These are phyloP conservation scores for Acanthacorydalis orientalis DNA, from an alignment of 2,888 invertebrate species.

Conservation along the genomic window DNA sequence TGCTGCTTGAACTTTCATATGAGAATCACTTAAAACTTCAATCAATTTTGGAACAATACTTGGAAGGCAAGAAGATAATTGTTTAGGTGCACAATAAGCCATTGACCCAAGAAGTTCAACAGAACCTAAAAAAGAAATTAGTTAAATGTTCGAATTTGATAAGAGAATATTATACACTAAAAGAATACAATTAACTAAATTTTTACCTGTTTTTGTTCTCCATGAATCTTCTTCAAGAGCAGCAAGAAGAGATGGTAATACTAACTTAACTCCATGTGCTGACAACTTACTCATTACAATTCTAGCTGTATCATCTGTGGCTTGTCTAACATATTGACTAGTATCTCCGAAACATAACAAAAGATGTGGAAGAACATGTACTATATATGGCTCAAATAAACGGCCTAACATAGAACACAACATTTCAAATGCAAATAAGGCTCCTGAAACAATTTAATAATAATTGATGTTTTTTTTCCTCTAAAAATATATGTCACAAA, in stretches of 20 bases:
- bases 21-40: conserved; percentile 93
- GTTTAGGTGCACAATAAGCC: conserved; percentile 98
- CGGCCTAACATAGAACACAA: conserved; percentile 87
- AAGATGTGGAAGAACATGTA: conserved; percentile 89
- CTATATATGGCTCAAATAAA: conserved; percentile 96
- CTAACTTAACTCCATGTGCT: conserved; percentile 94
- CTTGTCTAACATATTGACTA: conserved; percentile 87
- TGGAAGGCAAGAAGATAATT: conserved; percentile 92
- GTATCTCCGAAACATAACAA: conserved; percentile 91
- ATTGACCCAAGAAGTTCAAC: conserved; percentile 93
- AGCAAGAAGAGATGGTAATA: conserved; percentile 80
- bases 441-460: conserved; percentile 36
- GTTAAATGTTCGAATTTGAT: conserved; percentile 1
- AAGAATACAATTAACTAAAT: conserved; percentile 1
- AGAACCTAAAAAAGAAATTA: conserved; percentile 43
- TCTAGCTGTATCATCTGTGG: conserved; percentile 91
- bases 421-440: conserved; percentile 95
- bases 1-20: conserved; percentile 92
- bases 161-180: not conserved
- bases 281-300: conserved; percentile 91
- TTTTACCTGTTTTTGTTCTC: conserved; percentile 82
- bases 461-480: not conserved
- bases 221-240: conserved; percentile 96
- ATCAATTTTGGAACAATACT: conserved; percentile 96
- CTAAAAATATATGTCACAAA: not conserved